These are phyloP conservation scores for Aphaenogaster rudis DNA, from an alignment of 1,140 invertebrate genomes.

Conservation along the genomic window DNA sequence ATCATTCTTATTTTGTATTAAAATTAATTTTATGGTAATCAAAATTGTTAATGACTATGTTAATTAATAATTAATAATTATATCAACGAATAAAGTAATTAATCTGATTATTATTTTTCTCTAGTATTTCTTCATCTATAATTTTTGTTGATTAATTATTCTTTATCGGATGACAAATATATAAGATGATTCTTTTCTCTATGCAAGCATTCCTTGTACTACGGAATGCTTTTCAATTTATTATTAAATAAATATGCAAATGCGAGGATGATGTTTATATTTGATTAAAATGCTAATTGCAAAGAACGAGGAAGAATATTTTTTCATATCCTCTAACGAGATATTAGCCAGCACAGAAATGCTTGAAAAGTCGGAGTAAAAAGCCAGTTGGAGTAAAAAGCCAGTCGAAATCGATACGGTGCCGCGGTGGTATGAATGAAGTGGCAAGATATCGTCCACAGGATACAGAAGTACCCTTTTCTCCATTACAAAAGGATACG, in stretches of 20 bases:
- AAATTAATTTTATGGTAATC: not conserved
- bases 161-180: not conserved
- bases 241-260: not conserved
- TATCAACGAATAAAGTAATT: not conserved
- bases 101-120: not conserved
- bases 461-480: not conserved
- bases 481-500: not conserved
- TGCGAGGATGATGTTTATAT: not conserved
- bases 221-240: not conserved
- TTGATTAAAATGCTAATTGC: slow-evolving; percentile 16
- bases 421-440: not conserved
- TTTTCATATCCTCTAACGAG: not conserved
- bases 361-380: not conserved
- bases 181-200: not conserved
- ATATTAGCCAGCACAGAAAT: not conserved
- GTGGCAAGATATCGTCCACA: not conserved
- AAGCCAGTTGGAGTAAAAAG: not conserved
- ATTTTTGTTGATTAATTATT: not conserved
- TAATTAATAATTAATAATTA: not conserved
- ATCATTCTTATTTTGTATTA: no score
- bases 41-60: not conserved
- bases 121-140: not conserved
- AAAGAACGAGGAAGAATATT: slow-evolving; percentile 3
- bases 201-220: not conserved
- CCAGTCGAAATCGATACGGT: slow-evolving; percentile 28